These are phyloP conservation scores for Neria commutata DNA, from an alignment of 2,888 invertebrate genomes.

Conservation along the genomic window DNA sequence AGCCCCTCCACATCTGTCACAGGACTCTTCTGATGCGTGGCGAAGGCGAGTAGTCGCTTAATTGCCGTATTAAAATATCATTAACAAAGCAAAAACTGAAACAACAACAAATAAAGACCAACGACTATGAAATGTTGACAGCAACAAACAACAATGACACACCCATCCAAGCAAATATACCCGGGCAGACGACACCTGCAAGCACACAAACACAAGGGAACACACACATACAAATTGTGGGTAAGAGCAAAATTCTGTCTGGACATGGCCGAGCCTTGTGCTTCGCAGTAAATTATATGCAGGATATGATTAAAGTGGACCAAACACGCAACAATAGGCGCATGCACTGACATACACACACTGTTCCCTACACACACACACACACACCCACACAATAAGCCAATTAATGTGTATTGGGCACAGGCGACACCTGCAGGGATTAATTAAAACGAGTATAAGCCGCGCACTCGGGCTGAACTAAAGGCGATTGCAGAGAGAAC, in stretches of 20 bases:
- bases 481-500: too few species aligned
- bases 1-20: too few species aligned
- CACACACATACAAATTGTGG: too few species aligned
- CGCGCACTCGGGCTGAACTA: too few species aligned
- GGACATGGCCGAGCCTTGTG: conserved; percentile 1
- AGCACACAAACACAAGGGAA: neutral
- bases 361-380: neutral
- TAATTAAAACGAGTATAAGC: conserved; percentile 40
- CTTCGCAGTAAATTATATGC: neutral
- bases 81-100: neutral
- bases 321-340: too few species aligned
- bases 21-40: too few species aligned
- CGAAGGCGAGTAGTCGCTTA: too few species aligned
- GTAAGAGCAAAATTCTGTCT: too few species aligned
- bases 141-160: neutral
- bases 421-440: conserved; percentile 38
- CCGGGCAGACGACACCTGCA: too few species aligned
- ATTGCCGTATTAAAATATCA: neutral
- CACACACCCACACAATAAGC: neutral
- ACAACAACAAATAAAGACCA: neutral
- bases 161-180: neutral
- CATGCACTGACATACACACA: too few species aligned
- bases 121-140: neutral
- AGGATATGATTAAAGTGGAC: too few species aligned
- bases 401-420: neutral